Conservation (phyloP, 1,140 invertebrate species). For the Conus ventricosus region DNA sequence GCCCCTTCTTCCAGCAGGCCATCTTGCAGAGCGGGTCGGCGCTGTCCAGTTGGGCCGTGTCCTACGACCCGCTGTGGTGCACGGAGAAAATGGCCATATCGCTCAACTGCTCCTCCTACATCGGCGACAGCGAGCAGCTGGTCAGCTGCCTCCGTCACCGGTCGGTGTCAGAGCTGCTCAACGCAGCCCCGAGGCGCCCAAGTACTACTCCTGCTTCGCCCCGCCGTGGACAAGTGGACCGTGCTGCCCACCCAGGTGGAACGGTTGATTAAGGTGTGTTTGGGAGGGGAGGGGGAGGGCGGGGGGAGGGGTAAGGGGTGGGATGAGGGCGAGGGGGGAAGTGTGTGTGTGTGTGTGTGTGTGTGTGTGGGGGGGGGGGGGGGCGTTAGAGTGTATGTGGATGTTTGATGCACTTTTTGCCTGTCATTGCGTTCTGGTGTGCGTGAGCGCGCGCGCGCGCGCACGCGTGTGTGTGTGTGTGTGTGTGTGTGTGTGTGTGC, state of each 20-base stretch:
- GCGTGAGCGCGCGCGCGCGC: no score
- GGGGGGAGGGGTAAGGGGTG: background rate
- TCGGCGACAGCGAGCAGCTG: constrained; percentile 73
- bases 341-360: no score
- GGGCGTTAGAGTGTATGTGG: no score
- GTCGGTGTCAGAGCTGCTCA: constrained; percentile 85
- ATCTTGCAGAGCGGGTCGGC: constrained; percentile 78
- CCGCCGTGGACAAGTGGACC: constrained; percentile 81
- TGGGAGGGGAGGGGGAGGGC: background rate
- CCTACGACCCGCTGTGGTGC: constrained; percentile 90
- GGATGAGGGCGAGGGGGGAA: background rate
- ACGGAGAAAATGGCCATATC: constrained; percentile 89
- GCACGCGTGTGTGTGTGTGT: no score
- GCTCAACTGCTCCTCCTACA: constrained; percentile 85
- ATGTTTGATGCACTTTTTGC: no score
- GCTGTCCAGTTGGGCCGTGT: constrained; percentile 92
- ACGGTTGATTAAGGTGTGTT: constrained; percentile 64
- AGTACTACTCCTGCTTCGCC: constrained; percentile 82
- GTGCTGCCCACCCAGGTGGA: constrained; percentile 60
- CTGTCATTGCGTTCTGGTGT: no score
- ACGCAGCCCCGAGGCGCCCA: constrained; percentile 79
- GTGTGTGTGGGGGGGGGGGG: no score
- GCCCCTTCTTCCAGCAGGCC: constrained; percentile 56
- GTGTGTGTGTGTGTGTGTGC: no score
- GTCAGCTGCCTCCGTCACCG: constrained; percentile 89